phyloP scores from a whole-genome alignment of 2,113 vertebrate genomes.

The Zosterops borbonicus region DNA sequence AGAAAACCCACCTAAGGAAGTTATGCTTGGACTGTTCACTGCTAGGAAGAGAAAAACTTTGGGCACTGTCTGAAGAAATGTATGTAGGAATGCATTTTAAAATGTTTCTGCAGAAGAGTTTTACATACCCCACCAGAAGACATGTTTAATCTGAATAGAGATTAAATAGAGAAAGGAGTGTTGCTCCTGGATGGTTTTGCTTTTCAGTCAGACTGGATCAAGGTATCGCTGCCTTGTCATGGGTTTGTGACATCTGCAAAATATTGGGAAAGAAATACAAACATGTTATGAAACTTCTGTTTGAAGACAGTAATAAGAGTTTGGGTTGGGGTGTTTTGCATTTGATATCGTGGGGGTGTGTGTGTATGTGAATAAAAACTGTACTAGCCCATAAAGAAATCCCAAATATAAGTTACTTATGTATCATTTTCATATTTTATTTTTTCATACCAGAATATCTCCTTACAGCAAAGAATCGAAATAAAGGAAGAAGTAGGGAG shows the following conservation, averaged over 20 bases:
- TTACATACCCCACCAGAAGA: neutral
- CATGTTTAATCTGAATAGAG: neutral
- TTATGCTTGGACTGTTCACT: neutral
- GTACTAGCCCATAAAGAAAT: neutral
- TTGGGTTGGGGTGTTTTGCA: neutral
- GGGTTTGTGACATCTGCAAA: neutral
- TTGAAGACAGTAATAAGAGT: neutral
- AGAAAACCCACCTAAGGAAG: neutral
- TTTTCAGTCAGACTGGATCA: neutral
- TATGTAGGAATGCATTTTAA: neutral
- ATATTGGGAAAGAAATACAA: neutral
- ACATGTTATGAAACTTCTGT: neutral
- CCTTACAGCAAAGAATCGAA: neutral
- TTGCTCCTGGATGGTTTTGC: neutral
- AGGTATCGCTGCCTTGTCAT: neutral
- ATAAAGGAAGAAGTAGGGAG: neutral
- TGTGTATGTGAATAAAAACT: neutral
- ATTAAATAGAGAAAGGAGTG: neutral
- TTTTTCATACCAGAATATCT: neutral
- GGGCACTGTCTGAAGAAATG: neutral
- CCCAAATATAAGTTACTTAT: neutral
- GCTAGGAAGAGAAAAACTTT: neutral
- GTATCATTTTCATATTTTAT: neutral
- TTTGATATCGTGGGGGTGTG: rapidly evolving
- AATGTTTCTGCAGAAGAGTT: neutral